A percentile compares a stretch with the other conserved stretches of the same genome.
phyloP scores from a whole-genome alignment of 2,797 vertebrate species.

The Enteromius viviparus region DNA sequence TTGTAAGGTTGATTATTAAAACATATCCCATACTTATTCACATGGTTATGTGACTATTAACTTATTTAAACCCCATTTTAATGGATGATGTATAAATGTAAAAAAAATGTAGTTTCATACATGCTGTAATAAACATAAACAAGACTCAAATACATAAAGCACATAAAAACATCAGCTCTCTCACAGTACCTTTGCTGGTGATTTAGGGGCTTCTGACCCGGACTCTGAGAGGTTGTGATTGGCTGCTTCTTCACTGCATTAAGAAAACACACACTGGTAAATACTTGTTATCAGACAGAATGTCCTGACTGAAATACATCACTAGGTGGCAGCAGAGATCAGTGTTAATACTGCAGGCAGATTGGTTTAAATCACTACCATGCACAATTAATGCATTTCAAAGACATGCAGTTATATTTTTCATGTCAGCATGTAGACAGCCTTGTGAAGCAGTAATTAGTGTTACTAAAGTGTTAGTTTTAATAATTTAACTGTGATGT shows the following conservation, averaged over 20 bases:
- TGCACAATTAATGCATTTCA: conserved; percentile 5
- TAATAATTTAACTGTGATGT: not conserved
- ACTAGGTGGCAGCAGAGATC: conserved; percentile 18
- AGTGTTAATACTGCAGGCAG: conserved; percentile 15
- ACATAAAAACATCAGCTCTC: not conserved
- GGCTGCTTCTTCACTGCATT: conserved; percentile 51
- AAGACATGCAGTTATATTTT: conserved; percentile 5
- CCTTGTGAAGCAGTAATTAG: not conserved
- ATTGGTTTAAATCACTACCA: conserved; percentile 12
- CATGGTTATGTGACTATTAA: not conserved
- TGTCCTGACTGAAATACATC: conserved; percentile 3
- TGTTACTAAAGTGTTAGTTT: not conserved
- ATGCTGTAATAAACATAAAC: not conserved
- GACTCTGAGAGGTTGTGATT: conserved; percentile 72
- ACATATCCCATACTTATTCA: not conserved
- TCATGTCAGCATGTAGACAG: conserved; percentile 3
- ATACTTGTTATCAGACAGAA: not conserved
- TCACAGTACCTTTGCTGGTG: conserved; percentile 81
- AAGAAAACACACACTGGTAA: conserved; percentile 20
- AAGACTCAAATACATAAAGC: not conserved
- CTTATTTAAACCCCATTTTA: not conserved
- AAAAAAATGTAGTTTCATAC: not conserved
- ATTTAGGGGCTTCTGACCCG: conserved; percentile 76
- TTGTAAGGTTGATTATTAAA: not conserved
- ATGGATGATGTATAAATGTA: not conserved